Evolutionary conservation across 2,888 invertebrate genomes (phyloP).

Genomic region (Zhengitettix transpicula): DNA sequence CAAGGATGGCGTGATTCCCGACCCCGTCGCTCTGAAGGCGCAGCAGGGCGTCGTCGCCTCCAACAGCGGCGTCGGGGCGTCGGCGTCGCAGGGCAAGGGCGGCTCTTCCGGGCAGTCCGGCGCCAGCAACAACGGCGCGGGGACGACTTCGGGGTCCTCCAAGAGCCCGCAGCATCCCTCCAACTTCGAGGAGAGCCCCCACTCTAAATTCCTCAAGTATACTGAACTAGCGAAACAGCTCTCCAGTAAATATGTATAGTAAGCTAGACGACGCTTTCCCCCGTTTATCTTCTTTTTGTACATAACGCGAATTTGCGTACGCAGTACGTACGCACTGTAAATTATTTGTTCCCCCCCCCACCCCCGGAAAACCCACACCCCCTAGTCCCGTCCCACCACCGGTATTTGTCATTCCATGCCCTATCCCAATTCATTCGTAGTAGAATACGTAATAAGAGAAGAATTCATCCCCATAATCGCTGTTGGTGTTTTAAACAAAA

Average conservation of each 20-base stretch:
- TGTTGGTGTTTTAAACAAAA: slow-evolving; percentile 10
- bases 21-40: slow-evolving; percentile 47
- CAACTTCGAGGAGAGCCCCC: slow-evolving; percentile 73
- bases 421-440: not conserved
- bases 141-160: not conserved
- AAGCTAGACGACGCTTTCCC: not conserved
- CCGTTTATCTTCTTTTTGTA: not conserved
- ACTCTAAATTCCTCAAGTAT: slow-evolving; percentile 95
- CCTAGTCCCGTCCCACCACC: too few species aligned
- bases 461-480: slow-evolving; percentile 2
- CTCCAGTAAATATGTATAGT: slow-evolving; percentile 90
- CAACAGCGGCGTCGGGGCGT: slow-evolving; percentile 20
- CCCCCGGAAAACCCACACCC: too few species aligned
- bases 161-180: slow-evolving; percentile 23
- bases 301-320: not conserved
- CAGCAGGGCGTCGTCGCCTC: slow-evolving; percentile 22
- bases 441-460: not conserved
- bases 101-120: slow-evolving; percentile 21
- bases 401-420: slow-evolving; percentile 1
- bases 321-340: too few species aligned
- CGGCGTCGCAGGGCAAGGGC: slow-evolving; percentile 24
- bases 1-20: slow-evolving; percentile 74
- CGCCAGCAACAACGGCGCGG: slow-evolving; percentile 2
- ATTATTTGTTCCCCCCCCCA: not conserved
- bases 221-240: slow-evolving; percentile 96